phyloP scores from a whole-genome alignment of 2,113 vertebrate genomes.

The Shinisaurus crocodilurus region DNA sequence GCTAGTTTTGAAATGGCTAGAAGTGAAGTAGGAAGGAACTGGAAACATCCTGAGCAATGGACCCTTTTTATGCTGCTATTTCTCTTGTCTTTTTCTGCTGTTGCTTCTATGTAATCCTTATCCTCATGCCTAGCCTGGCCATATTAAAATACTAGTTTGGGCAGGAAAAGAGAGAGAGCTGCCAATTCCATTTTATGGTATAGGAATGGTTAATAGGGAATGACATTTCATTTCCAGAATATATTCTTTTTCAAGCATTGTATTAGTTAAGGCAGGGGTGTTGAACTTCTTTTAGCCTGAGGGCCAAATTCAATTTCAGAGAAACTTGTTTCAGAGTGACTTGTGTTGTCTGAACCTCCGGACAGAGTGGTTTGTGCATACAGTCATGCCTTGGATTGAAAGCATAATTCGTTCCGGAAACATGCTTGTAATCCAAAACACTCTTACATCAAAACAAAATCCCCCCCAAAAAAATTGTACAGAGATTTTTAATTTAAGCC shows the following conservation, averaged over 20 bases:
- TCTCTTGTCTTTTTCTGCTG: neutral
- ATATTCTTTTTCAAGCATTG: neutral
- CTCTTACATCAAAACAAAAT: too few relatives aligned
- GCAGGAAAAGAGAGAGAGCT: neutral
- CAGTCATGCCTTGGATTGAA: too few relatives aligned
- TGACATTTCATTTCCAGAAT: neutral
- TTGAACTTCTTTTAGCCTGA: neutral
- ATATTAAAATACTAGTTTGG: neutral
- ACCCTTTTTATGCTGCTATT: neutral
- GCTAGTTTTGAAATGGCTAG: conserved; percentile 7
- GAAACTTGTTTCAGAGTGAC: too few relatives aligned
- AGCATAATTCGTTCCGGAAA: too few relatives aligned
- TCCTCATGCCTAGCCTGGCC: neutral
- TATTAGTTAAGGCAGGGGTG: neutral
- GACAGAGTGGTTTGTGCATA: too few relatives aligned
- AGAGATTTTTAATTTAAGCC: too few relatives aligned
- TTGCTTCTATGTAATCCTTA: neutral
- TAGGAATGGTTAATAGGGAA: neutral
- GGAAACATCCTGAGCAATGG: neutral
- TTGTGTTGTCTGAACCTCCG: too few relatives aligned
- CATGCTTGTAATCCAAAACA: too few relatives aligned
- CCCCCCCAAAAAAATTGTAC: too few relatives aligned
- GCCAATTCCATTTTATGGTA: rapidly evolving
- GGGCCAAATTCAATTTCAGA: neutral
- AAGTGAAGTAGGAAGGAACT: neutral